Evolutionary conservation across 30 jellyfish, hydroid and myxozoan genomes (phyloP), one percentile per base, ranked within the genome.

Genomic region (Pelagia noctiluca): DNA sequence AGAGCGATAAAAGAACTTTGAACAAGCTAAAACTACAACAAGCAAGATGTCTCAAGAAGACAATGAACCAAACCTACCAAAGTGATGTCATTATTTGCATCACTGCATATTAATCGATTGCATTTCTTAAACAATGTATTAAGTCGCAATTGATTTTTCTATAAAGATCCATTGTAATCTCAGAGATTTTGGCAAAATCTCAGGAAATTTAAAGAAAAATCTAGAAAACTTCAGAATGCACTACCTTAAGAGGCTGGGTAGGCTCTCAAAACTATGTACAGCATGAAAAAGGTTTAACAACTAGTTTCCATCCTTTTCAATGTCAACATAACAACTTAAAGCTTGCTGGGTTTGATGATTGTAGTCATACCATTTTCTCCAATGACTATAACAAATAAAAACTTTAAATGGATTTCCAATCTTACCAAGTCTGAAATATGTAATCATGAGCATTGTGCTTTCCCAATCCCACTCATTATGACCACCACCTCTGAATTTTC

Each of bases 281-380:
- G 68, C 16, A 30, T 65, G 28, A 21, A 65, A 25, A 50, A 65
- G 32, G 32, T 53, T 53, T 30, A 65, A 65, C 16, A 65, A 23
- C 32, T 28, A 25, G 11, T 65, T 30, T 23, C 25, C 53, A 25
- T 65, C 78, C 53, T 65, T 21, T 25, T 36, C 11, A 3, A 8
- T 0, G 19, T 65, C 2, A 23, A 21, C 5, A n/a, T 25, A 65
- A 30, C 35, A 30, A 1, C 78, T 53, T 65, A 65, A 65, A 28
- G 78, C 28, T 30, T 65, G 28, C n/a, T 30, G 78, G 31, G 32
- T n/a, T 12, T 30, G 28, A 36, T 65, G 32, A 65, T 65, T 28
- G 32, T 65, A 23, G 25, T 65, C 3, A 28, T 65, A 65, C 78
- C 78, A 65, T 28, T 65, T 53, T 30, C 32, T 65, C 78, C 78